Conservation (phyloP, 2,888 invertebrate species). For the Lasioglossum pauxillum region DNA sequence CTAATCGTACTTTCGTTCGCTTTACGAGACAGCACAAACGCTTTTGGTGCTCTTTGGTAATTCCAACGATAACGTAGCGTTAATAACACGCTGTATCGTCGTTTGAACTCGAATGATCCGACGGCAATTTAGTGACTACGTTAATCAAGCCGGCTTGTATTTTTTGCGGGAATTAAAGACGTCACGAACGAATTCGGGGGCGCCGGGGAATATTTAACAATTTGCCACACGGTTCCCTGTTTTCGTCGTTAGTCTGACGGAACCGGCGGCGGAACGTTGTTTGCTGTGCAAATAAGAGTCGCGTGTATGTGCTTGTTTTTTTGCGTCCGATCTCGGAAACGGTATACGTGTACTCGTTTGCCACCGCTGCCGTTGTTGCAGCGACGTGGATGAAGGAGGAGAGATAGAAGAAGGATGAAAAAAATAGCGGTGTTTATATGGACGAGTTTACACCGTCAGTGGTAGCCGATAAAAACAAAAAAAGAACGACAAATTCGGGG, state of each 20-base stretch:
- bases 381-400: background rate
- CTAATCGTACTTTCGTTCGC: background rate
- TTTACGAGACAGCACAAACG: background rate
- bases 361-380: background rate
- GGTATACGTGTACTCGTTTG: conserved; percentile 12
- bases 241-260: conserved; percentile 29
- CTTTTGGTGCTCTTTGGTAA: background rate
- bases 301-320: conserved; percentile 30
- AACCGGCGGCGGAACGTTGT: conserved; percentile 12
- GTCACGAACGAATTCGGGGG: conserved; percentile 25
- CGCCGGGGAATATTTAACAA: conserved; percentile 42
- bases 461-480: background rate
- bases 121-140: background rate
- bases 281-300: conserved; percentile 48
- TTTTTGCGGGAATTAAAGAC: conserved; percentile 38
- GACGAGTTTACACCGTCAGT: conserved; percentile 12
- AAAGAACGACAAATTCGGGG: background rate
- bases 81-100: background rate
- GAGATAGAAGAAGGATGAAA: conserved; percentile 6
- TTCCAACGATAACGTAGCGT: background rate
- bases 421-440: conserved; percentile 29
- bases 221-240: conserved; percentile 26
- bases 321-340: conserved; percentile 29
- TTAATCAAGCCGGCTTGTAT: conserved; percentile 14
- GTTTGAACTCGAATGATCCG: background rate